A percentile compares a stretch with the other conserved stretches of the same genome.
Evolutionary conservation across 2,113 vertebrate genomes (phyloP).

Genomic region (Chaenogobius annularis): DNA sequence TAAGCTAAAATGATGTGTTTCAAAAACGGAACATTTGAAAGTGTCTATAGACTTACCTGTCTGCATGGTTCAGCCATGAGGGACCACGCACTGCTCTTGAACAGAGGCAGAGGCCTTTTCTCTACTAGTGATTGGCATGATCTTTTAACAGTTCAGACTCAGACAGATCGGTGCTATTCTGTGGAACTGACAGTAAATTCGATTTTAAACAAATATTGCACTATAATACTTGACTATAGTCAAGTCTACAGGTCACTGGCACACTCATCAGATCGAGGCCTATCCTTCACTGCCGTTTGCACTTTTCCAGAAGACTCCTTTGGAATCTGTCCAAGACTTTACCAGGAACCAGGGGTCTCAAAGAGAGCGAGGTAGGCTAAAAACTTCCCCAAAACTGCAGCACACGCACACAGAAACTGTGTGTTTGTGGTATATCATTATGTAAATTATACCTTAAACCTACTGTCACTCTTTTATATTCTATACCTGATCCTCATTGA

Average conservation of each 20-base stretch:
- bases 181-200: neutral
- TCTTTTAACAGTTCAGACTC: no score
- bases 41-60: no score
- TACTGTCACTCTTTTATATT: constrained; percentile 80
- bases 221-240: constrained; percentile 14
- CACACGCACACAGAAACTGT: no score
- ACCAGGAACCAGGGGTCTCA: constrained; percentile 82
- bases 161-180: no score
- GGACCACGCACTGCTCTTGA: no score
- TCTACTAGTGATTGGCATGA: no score
- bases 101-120: no score
- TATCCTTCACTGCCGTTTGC: constrained; percentile 86
- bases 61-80: no score
- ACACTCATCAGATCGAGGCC: constrained; percentile 65
- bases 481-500: neutral
- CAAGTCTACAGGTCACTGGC: constrained; percentile 82
- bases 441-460: neutral
- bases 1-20: no score
- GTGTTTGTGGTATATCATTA: neutral
- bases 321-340: constrained; percentile 79
- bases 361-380: neutral
- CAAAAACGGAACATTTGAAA: no score
- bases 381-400: no score
- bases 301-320: constrained; percentile 78
- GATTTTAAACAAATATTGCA: neutral